A percentile compares a stretch with the other conserved stretches of the same genome.
These are phyloP conservation scores for Rhamnusium bicolor DNA, from an alignment of 2,888 invertebrate species.

Conservation along the genomic window DNA sequence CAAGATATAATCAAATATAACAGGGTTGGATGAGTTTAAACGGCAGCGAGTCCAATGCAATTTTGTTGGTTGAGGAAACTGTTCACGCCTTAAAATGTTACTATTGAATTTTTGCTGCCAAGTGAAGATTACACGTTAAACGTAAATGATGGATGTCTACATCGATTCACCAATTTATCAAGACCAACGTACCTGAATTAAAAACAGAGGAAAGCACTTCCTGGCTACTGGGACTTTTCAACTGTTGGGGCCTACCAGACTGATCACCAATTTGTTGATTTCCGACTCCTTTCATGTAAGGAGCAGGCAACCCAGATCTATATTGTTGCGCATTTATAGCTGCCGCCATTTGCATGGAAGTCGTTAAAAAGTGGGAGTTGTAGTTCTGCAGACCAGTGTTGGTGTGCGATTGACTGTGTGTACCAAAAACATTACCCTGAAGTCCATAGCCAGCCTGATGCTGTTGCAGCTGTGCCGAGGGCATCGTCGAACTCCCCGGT, in stretches of 20 bases:
- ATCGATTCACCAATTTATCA: background rate
- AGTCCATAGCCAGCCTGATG: slow-evolving; percentile 71
- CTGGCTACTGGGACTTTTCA: slow-evolving; percentile 74
- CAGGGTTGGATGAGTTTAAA: too few relatives aligned
- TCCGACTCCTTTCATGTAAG: slow-evolving; percentile 67
- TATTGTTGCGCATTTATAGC: slow-evolving; percentile 78
- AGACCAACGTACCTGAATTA: slow-evolving; percentile 72
- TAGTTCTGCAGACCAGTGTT: slow-evolving; percentile 72
- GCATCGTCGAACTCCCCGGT: slow-evolving; percentile 70
- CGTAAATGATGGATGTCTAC: background rate
- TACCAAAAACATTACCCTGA: slow-evolving; percentile 72
- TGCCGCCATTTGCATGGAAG: slow-evolving; percentile 77
- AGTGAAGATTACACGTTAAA: too few relatives aligned
- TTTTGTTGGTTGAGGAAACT: too few relatives aligned
- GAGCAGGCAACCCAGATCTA: slow-evolving; percentile 75
- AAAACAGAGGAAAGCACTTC: slow-evolving; percentile 75
- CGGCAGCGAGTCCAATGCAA: too few relatives aligned
- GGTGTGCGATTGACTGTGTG: slow-evolving; percentile 69
- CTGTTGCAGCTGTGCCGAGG: slow-evolving; percentile 69
- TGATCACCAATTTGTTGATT: slow-evolving; percentile 64
- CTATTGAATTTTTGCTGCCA: too few relatives aligned
- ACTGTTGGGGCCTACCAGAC: slow-evolving; percentile 71
- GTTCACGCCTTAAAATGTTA: too few relatives aligned
- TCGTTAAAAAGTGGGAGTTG: slow-evolving; percentile 75
- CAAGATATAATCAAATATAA: too few relatives aligned